These are phyloP conservation scores for Carassius gibelio DNA, from an alignment of 2,113 vertebrate species.

Conservation along the genomic window DNA sequence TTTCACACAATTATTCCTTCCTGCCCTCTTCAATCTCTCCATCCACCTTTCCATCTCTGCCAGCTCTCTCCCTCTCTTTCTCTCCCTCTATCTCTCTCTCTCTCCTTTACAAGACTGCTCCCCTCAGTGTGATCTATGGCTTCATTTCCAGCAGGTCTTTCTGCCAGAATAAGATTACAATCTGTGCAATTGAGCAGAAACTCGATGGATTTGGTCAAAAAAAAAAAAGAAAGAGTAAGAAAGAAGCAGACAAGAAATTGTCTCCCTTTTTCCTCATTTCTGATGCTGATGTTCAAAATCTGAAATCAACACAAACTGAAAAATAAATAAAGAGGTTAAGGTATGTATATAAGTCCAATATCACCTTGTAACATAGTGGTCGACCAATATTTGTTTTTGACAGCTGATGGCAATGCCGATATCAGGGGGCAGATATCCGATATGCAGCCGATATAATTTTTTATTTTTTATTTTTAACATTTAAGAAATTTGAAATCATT, in stretches of 20 bases:
- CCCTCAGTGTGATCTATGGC: conserved; percentile 74
- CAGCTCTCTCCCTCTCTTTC: conserved; percentile 45
- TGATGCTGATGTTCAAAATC: not conserved
- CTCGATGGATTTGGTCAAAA: conserved; percentile 62
- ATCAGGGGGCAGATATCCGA: too few species aligned
- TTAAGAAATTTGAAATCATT: too few species aligned
- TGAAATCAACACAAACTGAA: not conserved
- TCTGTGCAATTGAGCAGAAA: conserved; percentile 72
- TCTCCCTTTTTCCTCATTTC: conserved; percentile 33
- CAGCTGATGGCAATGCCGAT: too few species aligned
- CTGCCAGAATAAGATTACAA: conserved; percentile 72
- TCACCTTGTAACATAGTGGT: not conserved
- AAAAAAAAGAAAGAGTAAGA: not conserved
- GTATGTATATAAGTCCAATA: too few species aligned
- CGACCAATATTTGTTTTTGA: too few species aligned
- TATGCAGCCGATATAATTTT: too few species aligned
- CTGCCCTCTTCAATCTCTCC: conserved; percentile 42
- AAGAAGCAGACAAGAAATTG: conserved; percentile 47
- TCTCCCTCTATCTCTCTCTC: conserved; percentile 39
- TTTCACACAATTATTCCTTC: conserved; percentile 14
- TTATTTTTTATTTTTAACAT: too few species aligned
- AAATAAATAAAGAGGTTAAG: not conserved
- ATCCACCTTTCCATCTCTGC: conserved; percentile 41
- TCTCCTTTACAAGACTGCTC: conserved; percentile 54
- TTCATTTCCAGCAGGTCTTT: conserved; percentile 71